Conservation (phyloP, 2,113 vertebrate genomes). For the Bagarius yarrelli region DNA sequence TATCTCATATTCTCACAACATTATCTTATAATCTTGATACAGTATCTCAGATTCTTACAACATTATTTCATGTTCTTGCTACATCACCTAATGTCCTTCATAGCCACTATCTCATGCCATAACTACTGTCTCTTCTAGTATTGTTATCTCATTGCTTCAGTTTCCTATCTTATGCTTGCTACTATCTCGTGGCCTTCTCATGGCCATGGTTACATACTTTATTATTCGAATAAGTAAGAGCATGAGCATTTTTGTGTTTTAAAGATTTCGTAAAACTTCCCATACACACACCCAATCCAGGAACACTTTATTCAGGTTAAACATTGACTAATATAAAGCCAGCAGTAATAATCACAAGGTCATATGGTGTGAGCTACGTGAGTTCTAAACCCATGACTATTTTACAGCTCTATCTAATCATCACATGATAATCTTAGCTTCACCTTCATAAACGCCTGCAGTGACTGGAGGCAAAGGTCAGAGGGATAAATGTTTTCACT, state of each 20-base stretch:
- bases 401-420: background rate
- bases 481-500: background rate
- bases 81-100: too few species aligned
- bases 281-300: background rate
- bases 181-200: too few species aligned
- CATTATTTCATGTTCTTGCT: background rate
- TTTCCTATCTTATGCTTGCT: too few species aligned
- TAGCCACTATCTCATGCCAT: too few species aligned
- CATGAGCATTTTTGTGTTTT: background rate
- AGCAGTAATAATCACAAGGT: constrained; percentile 8
- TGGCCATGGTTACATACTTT: too few species aligned
- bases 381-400: background rate
- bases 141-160: too few species aligned
- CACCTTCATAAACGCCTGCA: background rate
- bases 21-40: background rate
- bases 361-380: background rate
- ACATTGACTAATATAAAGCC: constrained; percentile 3
- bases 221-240: background rate
- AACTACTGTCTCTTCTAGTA: too few species aligned
- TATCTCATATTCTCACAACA: background rate
- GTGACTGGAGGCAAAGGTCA: constrained; percentile 22
- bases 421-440: background rate
- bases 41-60: background rate
- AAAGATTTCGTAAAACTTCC: background rate
- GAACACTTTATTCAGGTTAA: background rate